Percentiles rank a stretch among this genome's conserved stretches.
phyloP scores from a whole-genome alignment of 2,888 invertebrate species.

The Leptogaster cylindrica region DNA sequence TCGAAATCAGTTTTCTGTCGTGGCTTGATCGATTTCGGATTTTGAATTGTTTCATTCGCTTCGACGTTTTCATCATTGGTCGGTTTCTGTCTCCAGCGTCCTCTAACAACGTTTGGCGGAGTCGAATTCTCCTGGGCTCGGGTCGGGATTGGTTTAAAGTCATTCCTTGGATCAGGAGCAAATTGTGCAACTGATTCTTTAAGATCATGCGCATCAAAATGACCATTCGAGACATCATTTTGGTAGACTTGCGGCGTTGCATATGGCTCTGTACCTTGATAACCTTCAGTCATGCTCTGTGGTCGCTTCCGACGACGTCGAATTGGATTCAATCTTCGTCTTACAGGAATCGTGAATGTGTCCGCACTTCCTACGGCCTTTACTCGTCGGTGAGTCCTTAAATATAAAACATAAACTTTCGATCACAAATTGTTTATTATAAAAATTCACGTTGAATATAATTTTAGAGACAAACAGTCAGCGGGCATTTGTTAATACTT shows the following conservation, averaged over 20 bases:
- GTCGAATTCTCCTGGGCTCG: background rate
- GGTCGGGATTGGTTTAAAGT: background rate
- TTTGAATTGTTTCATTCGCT: conserved; percentile 14
- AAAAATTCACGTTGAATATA: too few species aligned
- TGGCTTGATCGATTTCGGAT: conserved; percentile 1
- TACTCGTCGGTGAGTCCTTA: conserved; percentile 27
- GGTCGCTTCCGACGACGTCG: conserved; percentile 35
- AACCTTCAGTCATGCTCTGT: background rate
- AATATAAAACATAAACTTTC: too few species aligned
- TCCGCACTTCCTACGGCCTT: conserved; percentile 18
- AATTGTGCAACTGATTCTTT: conserved; percentile 20
- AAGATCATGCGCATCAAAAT: conserved; percentile 3
- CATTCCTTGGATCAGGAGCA: conserved; percentile 6
- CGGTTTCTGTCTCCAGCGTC: conserved; percentile 7
- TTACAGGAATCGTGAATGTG: conserved; percentile 10
- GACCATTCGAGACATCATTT: background rate
- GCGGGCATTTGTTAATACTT: too few species aligned
- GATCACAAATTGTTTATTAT: too few species aligned
- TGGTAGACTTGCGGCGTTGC: background rate
- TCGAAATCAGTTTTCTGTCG: conserved; percentile 26
- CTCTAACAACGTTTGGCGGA: background rate
- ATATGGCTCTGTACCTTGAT: background rate
- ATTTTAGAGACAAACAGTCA: too few species aligned
- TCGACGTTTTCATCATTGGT: background rate
- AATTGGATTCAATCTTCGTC: background rate